Conservation (phyloP, 2,113 vertebrate genomes). For the Rhombomys opimus region DNA sequence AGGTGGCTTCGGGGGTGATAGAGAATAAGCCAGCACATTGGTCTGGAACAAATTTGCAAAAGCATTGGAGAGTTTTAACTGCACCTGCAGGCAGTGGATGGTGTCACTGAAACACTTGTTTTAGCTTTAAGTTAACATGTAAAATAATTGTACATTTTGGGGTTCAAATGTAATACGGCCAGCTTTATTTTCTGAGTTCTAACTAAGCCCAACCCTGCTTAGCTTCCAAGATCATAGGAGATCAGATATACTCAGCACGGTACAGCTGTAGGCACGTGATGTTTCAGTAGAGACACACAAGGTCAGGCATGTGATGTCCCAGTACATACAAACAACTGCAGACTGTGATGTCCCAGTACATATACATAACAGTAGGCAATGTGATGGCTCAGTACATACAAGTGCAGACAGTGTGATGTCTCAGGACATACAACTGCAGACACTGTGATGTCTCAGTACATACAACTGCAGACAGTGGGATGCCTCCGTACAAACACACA, state of each 20-base stretch:
- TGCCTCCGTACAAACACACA: too few species aligned
- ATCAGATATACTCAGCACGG: too few species aligned
- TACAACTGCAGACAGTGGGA: too few species aligned
- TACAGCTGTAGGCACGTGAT: neutral
- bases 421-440: too few species aligned
- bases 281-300: neutral
- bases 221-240: neutral
- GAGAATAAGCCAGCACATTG: neutral
- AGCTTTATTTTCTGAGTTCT: neutral
- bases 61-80: neutral
- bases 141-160: neutral
- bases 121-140: neutral
- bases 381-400: neutral
- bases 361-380: neutral
- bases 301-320: neutral
- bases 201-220: neutral
- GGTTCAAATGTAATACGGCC: neutral
- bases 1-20: neutral
- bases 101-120: constrained; percentile 17
- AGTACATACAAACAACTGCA: neutral
- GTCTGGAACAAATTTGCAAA: neutral
- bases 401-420: too few species aligned
- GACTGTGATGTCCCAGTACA: too few species aligned
- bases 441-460: too few species aligned
- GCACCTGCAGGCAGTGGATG: neutral